Base-by-base conservation (phyloP, 2,797 vertebrate species). In the Enteromius paludinosus region DNA sequence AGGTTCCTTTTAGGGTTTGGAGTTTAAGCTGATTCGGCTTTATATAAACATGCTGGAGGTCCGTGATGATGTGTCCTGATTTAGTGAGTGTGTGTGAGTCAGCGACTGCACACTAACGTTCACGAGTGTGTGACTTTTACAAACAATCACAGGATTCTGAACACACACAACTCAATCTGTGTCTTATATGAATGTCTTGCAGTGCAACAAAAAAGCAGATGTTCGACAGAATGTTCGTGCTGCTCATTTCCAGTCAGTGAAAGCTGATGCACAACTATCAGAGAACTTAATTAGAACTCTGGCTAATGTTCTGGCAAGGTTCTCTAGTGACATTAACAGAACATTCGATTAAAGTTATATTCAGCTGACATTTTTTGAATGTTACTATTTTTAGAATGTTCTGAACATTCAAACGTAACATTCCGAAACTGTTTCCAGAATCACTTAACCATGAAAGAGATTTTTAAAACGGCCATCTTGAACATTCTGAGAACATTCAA, bases 71-170 rank as follows among this genome's bases (percentile, higher is more conserved):
- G 25, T 7, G 45, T 10, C 14, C 38, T 69, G 66, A 69, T 69
- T 69, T 25, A 33, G 54, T 38, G 73, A 14, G 33, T 56, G 72
- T 38, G 52, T 35, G 72, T 75, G 56, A 76, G 74, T 76, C 74
- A 76, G 38, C 0, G 38, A 61, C 74, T 43, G 10, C 54, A 17
- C 61, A 64, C 41, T 65, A 65, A 78, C 25, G 33, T 65, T 45
- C 75, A 78, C 75, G 61, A 78, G 61, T 47, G 75, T 78, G 59
- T 78, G 75, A 78, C 73, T 76, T 76, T 38, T 28, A 61, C n/a
- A 61, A 23, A 35, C 52, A 20, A 65, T 47, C 75, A 49, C 75
- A 78, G 38, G 75, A 30, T 65, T 10, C 61, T n/a, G 25, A 65
- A 76, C 17, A 43, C 43, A 14, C 12, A 45, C 17, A 5, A 47